These are phyloP conservation scores for Kryphioiulus occultus DNA, from an alignment of 2,888 invertebrate species.

Conservation along the genomic window DNA sequence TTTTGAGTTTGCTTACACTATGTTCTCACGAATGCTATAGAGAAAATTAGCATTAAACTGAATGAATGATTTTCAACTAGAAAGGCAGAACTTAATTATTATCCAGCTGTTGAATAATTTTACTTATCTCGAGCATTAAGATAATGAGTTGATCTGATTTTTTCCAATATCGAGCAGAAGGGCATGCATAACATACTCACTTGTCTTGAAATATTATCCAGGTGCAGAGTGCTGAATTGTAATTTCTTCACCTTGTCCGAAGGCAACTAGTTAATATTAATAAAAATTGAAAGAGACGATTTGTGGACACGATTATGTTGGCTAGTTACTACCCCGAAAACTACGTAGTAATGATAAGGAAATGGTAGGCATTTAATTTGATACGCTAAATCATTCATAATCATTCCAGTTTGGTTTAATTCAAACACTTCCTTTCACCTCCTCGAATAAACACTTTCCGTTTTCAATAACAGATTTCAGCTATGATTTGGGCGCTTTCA, in stretches of 20 bases:
- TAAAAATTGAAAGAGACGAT: background rate
- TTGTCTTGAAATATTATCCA: background rate
- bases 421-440: background rate
- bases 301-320: background rate
- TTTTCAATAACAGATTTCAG: background rate
- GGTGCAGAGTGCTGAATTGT: background rate
- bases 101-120: too few species aligned
- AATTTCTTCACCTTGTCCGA: background rate
- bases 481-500: background rate
- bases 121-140: too few species aligned
- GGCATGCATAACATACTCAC: too few species aligned
- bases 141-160: too few species aligned
- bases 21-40: too few species aligned
- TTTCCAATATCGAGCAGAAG: too few species aligned
- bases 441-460: background rate
- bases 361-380: background rate
- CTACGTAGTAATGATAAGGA: background rate
- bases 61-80: too few species aligned
- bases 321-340: background rate
- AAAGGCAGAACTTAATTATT: too few species aligned
- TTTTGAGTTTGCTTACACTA: too few species aligned
- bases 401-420: background rate
- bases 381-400: background rate
- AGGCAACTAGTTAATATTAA: background rate
- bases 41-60: too few species aligned